A percentile compares a stretch with the other conserved stretches of the same genome.
phyloP scores from a whole-genome alignment of 2,797 vertebrate species.

The Cynodonichthys magdalenae region DNA sequence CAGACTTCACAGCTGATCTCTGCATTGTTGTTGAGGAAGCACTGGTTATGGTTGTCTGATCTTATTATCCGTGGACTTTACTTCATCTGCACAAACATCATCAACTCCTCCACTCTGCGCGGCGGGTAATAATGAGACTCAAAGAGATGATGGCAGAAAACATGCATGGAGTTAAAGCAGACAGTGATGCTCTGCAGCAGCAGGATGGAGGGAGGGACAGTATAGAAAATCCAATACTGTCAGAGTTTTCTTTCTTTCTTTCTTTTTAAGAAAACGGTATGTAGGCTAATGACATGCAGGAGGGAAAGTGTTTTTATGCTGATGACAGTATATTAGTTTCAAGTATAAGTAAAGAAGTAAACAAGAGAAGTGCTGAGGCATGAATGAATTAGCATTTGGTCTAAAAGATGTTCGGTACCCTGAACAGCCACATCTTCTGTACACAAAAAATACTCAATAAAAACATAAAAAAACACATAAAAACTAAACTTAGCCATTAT shows the following conservation, averaged over 20 bases:
- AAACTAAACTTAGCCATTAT: too few relatives aligned
- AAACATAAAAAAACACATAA: too few relatives aligned
- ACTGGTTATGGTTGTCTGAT: conserved; percentile 6
- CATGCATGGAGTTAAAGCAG: neutral
- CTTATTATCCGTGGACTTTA: neutral
- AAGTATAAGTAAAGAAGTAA: conserved; percentile 52
- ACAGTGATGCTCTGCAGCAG: conserved; percentile 33
- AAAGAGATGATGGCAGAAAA: conserved; percentile 5
- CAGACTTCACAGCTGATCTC: neutral
- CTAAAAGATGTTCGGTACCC: conserved; percentile 4
- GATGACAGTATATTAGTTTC: conserved; percentile 49
- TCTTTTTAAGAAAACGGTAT: conserved; percentile 20
- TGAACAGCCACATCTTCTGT: neutral
- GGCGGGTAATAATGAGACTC: neutral
- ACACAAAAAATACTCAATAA: too few relatives aligned
- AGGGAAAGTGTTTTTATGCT: conserved; percentile 51
- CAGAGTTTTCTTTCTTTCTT: conserved; percentile 30
- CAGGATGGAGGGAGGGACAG: conserved; percentile 12
- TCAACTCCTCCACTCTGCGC: neutral
- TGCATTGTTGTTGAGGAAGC: neutral
- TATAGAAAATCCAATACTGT: conserved; percentile 37
- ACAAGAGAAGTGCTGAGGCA: conserved; percentile 61
- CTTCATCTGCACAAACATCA: conserved; percentile 1
- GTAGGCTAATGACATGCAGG: conserved; percentile 53
- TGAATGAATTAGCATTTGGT: conserved; percentile 35